Percentiles rank a stretch among this genome's conserved stretches.
These are phyloP conservation scores for Clarias platycephalus DNA, from an alignment of 2,797 vertebrate species.

Conservation along the genomic window DNA sequence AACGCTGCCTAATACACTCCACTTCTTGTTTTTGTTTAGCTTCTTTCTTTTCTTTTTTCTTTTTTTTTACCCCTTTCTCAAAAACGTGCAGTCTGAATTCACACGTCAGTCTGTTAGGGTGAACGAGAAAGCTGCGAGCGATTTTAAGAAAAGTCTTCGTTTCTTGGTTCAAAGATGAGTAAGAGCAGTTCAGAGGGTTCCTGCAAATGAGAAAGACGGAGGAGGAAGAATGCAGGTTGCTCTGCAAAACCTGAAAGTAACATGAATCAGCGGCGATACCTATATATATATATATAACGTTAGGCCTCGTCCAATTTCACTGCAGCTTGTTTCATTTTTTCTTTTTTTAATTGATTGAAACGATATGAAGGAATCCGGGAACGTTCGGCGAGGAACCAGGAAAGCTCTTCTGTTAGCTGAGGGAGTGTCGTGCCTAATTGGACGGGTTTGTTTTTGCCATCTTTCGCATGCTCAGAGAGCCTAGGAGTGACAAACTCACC, in stretches of 20 bases:
- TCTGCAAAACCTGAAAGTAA: background rate
- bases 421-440: constrained; percentile 25
- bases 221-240: constrained; percentile 21
- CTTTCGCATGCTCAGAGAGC: constrained; percentile 9
- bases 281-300: background rate
- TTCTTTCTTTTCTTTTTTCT: background rate
- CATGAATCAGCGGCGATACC: constrained; percentile 30
- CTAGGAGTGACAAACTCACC: constrained; percentile 20
- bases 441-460: constrained; percentile 28
- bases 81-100: background rate
- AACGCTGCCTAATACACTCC: background rate
- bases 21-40: background rate
- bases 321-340: background rate
- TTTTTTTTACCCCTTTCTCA: background rate
- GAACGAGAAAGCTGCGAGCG: constrained; percentile 11
- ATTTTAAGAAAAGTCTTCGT: constrained; percentile 25
- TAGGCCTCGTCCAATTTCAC: constrained; percentile 27
- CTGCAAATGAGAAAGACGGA: constrained; percentile 13
- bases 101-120: background rate
- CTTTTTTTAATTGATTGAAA: background rate
- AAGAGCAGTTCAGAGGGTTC: constrained; percentile 20
- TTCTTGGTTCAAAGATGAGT: constrained; percentile 33
- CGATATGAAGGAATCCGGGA: constrained; percentile 13
- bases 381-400: background rate
- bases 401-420: constrained; percentile 3